A percentile compares a stretch with the other conserved stretches of the same genome.
phyloP scores from a whole-genome alignment of 2,888 invertebrate species.

The Muschampia plurimacula region DNA sequence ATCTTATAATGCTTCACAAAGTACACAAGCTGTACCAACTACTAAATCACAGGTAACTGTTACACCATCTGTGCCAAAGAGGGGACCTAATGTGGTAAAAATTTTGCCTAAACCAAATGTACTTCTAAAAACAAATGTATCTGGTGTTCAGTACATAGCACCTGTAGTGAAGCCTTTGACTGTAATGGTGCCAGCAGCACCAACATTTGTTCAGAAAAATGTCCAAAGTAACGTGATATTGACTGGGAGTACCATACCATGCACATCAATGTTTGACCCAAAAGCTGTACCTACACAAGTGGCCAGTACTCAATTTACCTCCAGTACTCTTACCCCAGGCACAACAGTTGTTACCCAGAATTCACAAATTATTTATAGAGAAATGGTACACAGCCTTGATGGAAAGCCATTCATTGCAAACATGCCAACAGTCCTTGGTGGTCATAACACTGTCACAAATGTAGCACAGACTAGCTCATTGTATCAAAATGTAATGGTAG shows the following conservation, averaged over 20 bases:
- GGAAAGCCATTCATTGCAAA: slow-evolving; percentile 75
- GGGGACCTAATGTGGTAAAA: slow-evolving; percentile 66
- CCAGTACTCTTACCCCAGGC: slow-evolving; percentile 68
- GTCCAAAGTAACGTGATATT: slow-evolving; percentile 76
- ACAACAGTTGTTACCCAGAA: slow-evolving; percentile 79
- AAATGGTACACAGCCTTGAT: slow-evolving; percentile 78
- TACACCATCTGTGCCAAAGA: slow-evolving; percentile 56
- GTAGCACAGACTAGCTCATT: slow-evolving; percentile 71
- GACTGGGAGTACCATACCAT: slow-evolving; percentile 62
- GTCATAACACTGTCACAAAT: slow-evolving; percentile 70
- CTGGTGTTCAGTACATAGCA: slow-evolving; percentile 69
- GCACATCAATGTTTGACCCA: slow-evolving; percentile 61
- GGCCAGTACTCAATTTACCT: slow-evolving; percentile 66
- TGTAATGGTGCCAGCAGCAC: slow-evolving; percentile 68
- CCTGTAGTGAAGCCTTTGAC: slow-evolving; percentile 70
- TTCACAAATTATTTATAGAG: slow-evolving; percentile 80
- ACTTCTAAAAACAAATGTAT: slow-evolving; percentile 70
- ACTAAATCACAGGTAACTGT: slow-evolving; percentile 59
- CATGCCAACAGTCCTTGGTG: slow-evolving; percentile 67
- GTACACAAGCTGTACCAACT: slow-evolving; percentile 55
- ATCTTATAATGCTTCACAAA: slow-evolving; percentile 62
- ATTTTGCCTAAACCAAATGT: slow-evolving; percentile 71
- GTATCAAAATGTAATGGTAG: slow-evolving; percentile 82
- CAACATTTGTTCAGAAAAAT: slow-evolving; percentile 78
- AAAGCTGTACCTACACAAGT: slow-evolving; percentile 61